phyloP scores from a whole-genome alignment of 1,140 invertebrate species.

The Laupala kohalensis region DNA sequence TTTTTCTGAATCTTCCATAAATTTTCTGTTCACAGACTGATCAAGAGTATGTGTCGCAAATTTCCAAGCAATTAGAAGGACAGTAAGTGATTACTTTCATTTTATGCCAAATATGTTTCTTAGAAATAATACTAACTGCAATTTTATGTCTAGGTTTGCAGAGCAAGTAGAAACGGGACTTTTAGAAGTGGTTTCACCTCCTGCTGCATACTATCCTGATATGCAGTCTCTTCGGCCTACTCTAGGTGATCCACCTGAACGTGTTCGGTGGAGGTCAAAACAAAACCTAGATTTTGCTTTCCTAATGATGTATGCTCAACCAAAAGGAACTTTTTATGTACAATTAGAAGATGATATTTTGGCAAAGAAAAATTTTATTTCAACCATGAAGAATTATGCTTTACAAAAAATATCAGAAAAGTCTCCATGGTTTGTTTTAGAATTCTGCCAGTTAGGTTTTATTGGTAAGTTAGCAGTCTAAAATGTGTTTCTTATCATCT shows the following conservation, averaged over 20 bases:
- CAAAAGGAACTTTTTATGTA: conserved; percentile 63
- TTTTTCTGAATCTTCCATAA: too few species aligned
- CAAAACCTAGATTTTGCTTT: conserved; percentile 94
- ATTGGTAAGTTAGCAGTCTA: conserved; percentile 73
- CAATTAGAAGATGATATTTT: conserved; percentile 94
- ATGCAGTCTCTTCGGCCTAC: conserved; percentile 62
- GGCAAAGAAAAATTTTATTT: conserved; percentile 73
- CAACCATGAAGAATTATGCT: conserved; percentile 79
- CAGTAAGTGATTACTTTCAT: conserved; percentile 39
- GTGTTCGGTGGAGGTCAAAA: conserved; percentile 89
- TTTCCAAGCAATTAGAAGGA: conserved; percentile 59
- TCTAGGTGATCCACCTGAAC: conserved; percentile 74
- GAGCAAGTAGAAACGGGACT: conserved; percentile 63
- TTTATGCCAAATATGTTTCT: not conserved
- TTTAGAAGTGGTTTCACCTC: conserved; percentile 79
- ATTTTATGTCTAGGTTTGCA: conserved; percentile 49
- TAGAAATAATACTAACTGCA: not conserved
- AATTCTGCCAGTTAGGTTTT: conserved; percentile 88
- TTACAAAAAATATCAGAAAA: conserved; percentile 56
- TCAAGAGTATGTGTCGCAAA: conserved; percentile 51
- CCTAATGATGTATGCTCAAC: conserved; percentile 87
- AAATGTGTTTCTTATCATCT: too few species aligned
- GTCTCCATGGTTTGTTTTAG: conserved; percentile 77
- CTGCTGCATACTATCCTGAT: conserved; percentile 78
- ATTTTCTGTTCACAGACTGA: conserved; percentile 44